Base-by-base conservation (phyloP, 2,797 vertebrate genomes). In the Pelodytes ibericus region DNA sequence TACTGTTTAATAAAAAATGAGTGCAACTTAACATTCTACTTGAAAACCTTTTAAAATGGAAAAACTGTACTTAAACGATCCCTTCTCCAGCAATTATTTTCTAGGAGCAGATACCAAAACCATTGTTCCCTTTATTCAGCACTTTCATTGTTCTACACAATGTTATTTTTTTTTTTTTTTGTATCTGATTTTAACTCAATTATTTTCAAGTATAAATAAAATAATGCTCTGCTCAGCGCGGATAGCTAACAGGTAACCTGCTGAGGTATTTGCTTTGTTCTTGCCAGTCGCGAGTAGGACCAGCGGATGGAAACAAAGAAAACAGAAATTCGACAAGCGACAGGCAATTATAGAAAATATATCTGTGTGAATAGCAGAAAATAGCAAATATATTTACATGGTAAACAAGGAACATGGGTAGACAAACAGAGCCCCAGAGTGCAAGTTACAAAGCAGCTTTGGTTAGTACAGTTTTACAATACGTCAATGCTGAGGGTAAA, bases 161-260 rank as follows among this genome's bases (percentile, higher is more conserved):
- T 76, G 44, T 51, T 9, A 61, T 70, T 47, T 18, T 76, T 70
- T n/a, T n/a, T n/a, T n/a, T n/a, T n/a, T n/a, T n/a, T n/a, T n/a
- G n/a, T 76, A 70, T 67, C 66, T 53, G 60, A 76, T 76, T 76
- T 76, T 62, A 70, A 76, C 65, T 68, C 57, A 69, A 75, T 75
- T 75, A 75, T 75, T 68, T 69, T 59, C 53, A 36, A 75, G 64
- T 61, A 25, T 26, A 39, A 53, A 66, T 47, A 18, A 67, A 60
- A 65, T 60, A 67, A 36, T 36, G 56, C 25, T 44, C 2, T 9
- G 25, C 47, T 59, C 51, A 18, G 4, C 9, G 25, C 24, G 1
- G 39, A 29, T 74, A 7, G 72, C 36, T 68, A 51, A 51, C 72
- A 33, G 72, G 63, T 66, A 60, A 27, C 72, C 72, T 41, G 56